These are phyloP conservation scores for Miichthys miiuy DNA, from an alignment of 2,797 vertebrate species.

Conservation along the genomic window DNA sequence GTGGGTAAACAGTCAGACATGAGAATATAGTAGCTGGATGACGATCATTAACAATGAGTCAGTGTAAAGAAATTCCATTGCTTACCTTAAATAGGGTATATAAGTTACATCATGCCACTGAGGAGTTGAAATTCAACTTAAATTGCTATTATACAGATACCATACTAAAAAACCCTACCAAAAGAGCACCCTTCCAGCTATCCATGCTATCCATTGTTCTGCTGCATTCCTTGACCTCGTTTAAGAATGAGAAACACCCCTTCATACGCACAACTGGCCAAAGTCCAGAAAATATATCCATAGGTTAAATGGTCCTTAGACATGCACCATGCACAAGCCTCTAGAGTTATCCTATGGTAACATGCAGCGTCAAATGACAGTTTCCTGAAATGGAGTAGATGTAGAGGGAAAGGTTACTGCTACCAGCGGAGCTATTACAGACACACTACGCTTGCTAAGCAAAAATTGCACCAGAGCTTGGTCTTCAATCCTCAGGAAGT, in stretches of 20 bases:
- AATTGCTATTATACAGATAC: neutral
- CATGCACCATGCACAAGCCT: neutral
- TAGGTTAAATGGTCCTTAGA: neutral
- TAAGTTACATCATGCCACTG: neutral
- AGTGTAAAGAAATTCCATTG: neutral
- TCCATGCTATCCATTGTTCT: constrained; percentile 24
- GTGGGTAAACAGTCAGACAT: constrained; percentile 4
- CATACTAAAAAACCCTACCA: neutral
- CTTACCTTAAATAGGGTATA: constrained; percentile 25
- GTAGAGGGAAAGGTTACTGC: neutral
- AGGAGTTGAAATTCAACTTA: neutral
- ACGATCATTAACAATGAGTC: neutral
- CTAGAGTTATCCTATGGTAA: constrained; percentile 4
- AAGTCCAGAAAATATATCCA: constrained; percentile 13
- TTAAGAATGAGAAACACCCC: constrained; percentile 10
- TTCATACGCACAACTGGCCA: neutral
- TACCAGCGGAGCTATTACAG: neutral
- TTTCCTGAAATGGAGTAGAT: neutral
- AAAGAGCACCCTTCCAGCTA: constrained; percentile 25
- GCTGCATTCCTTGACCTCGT: constrained; percentile 27
- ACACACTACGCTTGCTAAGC: constrained; percentile 14
- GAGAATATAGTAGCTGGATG: neutral
- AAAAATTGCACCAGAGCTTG: constrained; percentile 27
- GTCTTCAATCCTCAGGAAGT: constrained; percentile 14
- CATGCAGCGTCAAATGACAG: neutral